Evolutionary conservation across 2,797 vertebrate genomes (phyloP), one percentile per base, ranked within the genome.

Genomic region (Typhlichthys eigenmanni): DNA sequence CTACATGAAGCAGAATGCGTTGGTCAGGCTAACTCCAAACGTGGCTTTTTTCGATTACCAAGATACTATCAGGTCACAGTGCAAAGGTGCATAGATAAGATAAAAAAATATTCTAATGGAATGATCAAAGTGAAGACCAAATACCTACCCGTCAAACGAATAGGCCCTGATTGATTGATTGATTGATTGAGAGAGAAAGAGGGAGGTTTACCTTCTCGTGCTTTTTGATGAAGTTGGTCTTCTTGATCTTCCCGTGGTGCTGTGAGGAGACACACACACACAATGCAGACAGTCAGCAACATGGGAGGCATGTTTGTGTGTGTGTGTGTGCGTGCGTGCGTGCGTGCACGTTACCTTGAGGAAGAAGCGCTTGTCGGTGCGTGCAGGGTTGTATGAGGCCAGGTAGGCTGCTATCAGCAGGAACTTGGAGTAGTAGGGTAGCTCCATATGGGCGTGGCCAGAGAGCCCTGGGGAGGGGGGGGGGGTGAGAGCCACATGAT

Each of bases 371-470:
- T 95, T 96, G 81, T 99, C 98, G 50, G 96, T 98, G 83, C 97
- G 93, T 8, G 96, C 92, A 13, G 98, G 96, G 84, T 99, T 99
- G 85, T 95, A 99, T 29, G 98, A 98, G 0, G 97, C 96, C 68
- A 99, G 89, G 76, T 99, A 99, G 6, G 96, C 96, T 64, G 97
- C 97, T 13, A 99, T 98, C 52, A 99, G 85, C 74, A 99, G 94
- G 89, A 96, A 99, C 82, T 99, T 99, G 68, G 98, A 99, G 83
- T 99, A 99, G 87, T 95, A 99, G 0, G 98, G 98, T 69, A 99
- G 92, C 70, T 99, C 98, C 61, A 99, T 90, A 0, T 98, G 96
- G 53, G 93, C 92, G 81, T 97, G 94, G 50, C 96, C 96, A n/a
- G 98, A 94, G 57, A 94, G 80, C 68, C 86, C 86, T 53, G 49